Conservation (phyloP, 2,113 vertebrate species). For the Mellivora capensis region DNA sequence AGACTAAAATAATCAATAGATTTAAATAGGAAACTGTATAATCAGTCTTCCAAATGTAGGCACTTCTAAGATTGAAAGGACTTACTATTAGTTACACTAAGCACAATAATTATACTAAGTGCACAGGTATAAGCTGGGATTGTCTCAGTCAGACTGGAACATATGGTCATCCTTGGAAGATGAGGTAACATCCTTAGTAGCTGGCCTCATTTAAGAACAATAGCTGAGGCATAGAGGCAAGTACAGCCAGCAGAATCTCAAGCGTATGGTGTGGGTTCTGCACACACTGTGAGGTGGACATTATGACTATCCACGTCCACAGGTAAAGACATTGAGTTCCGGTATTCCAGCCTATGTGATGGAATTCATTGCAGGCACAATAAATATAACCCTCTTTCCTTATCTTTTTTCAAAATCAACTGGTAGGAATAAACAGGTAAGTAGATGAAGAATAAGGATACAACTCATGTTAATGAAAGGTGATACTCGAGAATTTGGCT, state of each 20-base stretch:
- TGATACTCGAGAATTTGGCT: not conserved
- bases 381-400: not conserved
- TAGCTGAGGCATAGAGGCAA: not conserved
- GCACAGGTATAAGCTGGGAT: not conserved
- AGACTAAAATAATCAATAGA: not conserved
- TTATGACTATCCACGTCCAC: not conserved
- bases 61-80: not conserved
- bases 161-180: not conserved
- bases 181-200: fast-evolving
- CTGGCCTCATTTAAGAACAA: not conserved
- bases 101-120: not conserved
- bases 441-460: not conserved
- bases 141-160: not conserved
- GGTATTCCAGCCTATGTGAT: not conserved
- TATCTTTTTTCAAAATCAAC: not conserved
- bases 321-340: not conserved
- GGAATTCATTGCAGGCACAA: not conserved
- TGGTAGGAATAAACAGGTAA: not conserved
- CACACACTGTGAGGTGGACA: not conserved
- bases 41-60: not conserved
- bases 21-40: not conserved
- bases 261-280: fast-evolving
- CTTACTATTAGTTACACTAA: not conserved
- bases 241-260: not conserved
- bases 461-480: not conserved